phyloP scores from a whole-genome alignment of 2,888 invertebrate genomes.

The Cantharis rufa region DNA sequence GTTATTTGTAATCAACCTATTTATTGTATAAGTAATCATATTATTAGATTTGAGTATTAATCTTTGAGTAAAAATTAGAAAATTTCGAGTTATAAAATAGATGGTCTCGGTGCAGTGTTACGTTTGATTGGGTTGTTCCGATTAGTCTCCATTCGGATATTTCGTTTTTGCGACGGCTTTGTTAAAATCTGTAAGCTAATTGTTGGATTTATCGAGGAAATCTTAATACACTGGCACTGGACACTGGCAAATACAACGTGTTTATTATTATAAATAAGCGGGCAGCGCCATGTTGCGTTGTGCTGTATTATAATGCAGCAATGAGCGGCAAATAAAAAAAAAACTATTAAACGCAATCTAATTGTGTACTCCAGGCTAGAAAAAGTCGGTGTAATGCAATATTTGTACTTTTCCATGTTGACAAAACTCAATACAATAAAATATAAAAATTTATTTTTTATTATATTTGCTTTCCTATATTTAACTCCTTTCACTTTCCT shows the following conservation, averaged over 20 bases:
- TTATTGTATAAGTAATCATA: slow-evolving; percentile 50
- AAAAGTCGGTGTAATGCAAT: slow-evolving; percentile 61
- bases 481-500: background rate
- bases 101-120: slow-evolving; percentile 43
- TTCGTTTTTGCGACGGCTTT: slow-evolving; percentile 50
- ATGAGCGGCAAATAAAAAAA: slow-evolving; percentile 32
- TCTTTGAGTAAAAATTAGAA: slow-evolving; percentile 49
- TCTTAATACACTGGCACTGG: slow-evolving; percentile 52
- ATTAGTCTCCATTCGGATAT: slow-evolving; percentile 46
- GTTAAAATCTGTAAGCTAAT: slow-evolving; percentile 51
- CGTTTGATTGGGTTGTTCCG: slow-evolving; percentile 40
- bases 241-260: slow-evolving; percentile 52
- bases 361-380: slow-evolving; percentile 57
- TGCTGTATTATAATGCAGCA: slow-evolving; percentile 28
- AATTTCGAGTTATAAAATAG: slow-evolving; percentile 43
- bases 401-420: slow-evolving; percentile 68
- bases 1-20: slow-evolving; percentile 56
- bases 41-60: slow-evolving; percentile 50
- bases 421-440: slow-evolving; percentile 63
- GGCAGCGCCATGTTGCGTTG: slow-evolving; percentile 29
- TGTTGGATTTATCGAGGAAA: slow-evolving; percentile 42
- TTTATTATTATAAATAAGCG: slow-evolving; percentile 34
- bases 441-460: slow-evolving; percentile 51
- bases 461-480: background rate
- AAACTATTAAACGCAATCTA: slow-evolving; percentile 49